Conservation (phyloP, 35 echinoderm and acorn worm species). For the Patiria miniata region DNA sequence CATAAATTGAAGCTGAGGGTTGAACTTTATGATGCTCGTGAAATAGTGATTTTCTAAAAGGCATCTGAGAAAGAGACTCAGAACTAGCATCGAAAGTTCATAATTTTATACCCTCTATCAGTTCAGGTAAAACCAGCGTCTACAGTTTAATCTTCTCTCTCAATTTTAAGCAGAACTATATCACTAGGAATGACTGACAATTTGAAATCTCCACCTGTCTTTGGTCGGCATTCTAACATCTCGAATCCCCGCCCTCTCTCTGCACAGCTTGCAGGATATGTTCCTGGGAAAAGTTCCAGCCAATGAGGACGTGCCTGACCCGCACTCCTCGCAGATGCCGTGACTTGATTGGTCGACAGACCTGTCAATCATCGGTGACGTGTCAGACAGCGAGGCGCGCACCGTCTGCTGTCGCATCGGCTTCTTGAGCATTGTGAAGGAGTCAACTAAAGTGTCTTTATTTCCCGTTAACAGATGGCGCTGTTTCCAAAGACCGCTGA, state of each 20-base stretch:
- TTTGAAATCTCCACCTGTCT: too few species aligned
- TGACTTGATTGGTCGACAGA: background rate
- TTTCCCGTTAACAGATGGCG: background rate
- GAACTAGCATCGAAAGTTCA: too few species aligned
- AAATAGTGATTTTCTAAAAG: too few species aligned
- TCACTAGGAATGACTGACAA: too few species aligned
- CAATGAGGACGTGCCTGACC: background rate
- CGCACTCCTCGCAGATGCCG: background rate
- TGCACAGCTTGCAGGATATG: constrained; percentile 12
- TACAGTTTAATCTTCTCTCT: too few species aligned
- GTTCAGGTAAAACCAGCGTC: too few species aligned
- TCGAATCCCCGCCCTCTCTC: constrained; percentile 19
- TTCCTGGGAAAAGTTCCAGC: constrained; percentile 30
- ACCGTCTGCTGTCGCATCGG: background rate
- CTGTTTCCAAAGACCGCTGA: constrained; percentile 20
- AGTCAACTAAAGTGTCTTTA: background rate
- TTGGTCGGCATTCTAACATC: background rate
- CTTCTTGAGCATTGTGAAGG: constrained; percentile 4
- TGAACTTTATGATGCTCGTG: too few species aligned
- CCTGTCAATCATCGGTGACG: background rate
- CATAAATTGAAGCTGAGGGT: too few species aligned
- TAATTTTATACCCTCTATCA: too few species aligned
- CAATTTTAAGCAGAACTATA: too few species aligned
- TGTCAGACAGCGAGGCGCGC: background rate
- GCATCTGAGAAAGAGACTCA: too few species aligned